A percentile compares a stretch with the other conserved stretches of the same genome.
These are phyloP conservation scores for Bradysia coprophila DNA, from an alignment of 1,140 invertebrate genomes.

Conservation along the genomic window DNA sequence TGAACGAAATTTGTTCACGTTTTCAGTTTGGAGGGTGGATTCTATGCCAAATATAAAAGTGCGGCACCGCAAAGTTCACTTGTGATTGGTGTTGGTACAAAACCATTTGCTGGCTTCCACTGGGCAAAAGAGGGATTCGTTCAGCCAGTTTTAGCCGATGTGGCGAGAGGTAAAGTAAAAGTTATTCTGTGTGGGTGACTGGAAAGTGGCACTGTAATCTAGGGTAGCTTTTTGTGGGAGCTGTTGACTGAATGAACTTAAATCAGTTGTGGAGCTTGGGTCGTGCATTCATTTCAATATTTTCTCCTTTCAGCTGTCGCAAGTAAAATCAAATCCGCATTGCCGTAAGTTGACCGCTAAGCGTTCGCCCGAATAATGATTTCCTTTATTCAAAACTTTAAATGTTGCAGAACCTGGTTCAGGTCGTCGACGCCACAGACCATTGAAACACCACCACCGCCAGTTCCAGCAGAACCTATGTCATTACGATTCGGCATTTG, in stretches of 20 bases:
- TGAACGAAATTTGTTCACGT: neutral
- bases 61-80: slow-evolving; percentile 58
- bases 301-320: no score
- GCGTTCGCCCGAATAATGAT: slow-evolving; percentile 12
- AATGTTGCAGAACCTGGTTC: slow-evolving; percentile 31
- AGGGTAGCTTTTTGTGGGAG: no score
- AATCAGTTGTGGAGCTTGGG: no score
- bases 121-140: slow-evolving; percentile 71
- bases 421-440: slow-evolving; percentile 29
- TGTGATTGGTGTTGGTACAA: slow-evolving; percentile 58
- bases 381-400: slow-evolving; percentile 7
- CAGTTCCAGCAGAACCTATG: slow-evolving; percentile 40
- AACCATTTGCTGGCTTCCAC: slow-evolving; percentile 76
- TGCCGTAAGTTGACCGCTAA: slow-evolving; percentile 43
- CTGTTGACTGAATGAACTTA: no score
- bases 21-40: slow-evolving; percentile 12
- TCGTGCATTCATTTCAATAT: no score
- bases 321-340: slow-evolving; percentile 67
- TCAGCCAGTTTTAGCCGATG: slow-evolving; percentile 58
- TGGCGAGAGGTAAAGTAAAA: no score
- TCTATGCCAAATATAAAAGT: slow-evolving; percentile 37
- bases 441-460: slow-evolving; percentile 24
- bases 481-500: slow-evolving; percentile 62
- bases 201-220: no score
- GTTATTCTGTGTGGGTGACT: no score